phyloP scores from a whole-genome alignment of 1,140 invertebrate genomes.

The Plectrocnemia conspersa region DNA sequence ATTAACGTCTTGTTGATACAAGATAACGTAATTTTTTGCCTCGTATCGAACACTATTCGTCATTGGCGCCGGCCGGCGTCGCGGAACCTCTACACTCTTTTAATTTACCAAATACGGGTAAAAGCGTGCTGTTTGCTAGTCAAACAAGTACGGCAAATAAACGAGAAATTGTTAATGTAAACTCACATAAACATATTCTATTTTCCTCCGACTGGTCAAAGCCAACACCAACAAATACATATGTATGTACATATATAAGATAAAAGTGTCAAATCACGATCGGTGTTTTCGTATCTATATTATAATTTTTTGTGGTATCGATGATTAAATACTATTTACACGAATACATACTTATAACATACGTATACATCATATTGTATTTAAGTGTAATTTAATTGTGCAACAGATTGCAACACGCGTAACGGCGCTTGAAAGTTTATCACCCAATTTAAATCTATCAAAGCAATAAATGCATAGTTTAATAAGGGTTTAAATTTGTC shows the following conservation, averaged over 20 bases:
- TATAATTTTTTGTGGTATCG: neutral
- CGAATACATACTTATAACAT: no score
- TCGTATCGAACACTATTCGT: neutral
- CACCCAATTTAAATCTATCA: no score
- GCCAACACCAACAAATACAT: neutral
- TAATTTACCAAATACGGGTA: neutral
- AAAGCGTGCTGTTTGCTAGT: neutral
- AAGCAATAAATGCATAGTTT: no score
- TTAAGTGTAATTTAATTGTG: no score
- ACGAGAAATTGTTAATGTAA: neutral
- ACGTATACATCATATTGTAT: no score
- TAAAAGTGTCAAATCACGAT: neutral
- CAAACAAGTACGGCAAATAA: neutral
- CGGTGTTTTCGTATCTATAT: neutral
- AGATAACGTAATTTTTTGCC: slow-evolving; percentile 8
- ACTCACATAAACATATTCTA: neutral
- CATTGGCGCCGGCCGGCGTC: neutral
- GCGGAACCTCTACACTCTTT: neutral
- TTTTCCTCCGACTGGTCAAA: neutral
- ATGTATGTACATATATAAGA: neutral
- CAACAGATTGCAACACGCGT: no score
- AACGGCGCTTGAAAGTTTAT: no score
- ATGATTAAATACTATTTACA: no score
- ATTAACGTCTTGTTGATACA: slow-evolving; percentile 3
- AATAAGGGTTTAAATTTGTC: no score